Base-by-base conservation (phyloP, 1,140 invertebrate species). In the Homalodisca vitripennis region DNA sequence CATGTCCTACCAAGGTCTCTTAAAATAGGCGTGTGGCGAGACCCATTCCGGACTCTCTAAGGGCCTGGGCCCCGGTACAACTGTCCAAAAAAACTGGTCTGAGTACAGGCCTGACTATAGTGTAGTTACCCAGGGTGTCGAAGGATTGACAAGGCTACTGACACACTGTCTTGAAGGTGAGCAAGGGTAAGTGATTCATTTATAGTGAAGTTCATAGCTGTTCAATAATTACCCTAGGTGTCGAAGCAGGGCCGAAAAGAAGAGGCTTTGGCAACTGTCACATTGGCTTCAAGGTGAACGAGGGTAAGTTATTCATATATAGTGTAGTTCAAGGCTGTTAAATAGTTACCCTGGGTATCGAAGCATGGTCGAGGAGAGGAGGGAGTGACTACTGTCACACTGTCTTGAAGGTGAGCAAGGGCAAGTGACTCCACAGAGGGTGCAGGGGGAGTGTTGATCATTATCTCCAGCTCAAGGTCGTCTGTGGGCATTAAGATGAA, bases 341-440 rank as follows among this genome's bases (percentile, higher is more conserved):
- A 41, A 17, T 41, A 6, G 20, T 22, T 17, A 12, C 26, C 55
- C 55, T 60, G 14, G 55, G n/a, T 26, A 13, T 60, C 26, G 22
- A 27, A 13, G 6, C 32, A 46, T 2, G 27, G 55, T 12, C 29
- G 55, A 1, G 55, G 55, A 60, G 55, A 60, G 32, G 26, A 31
- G 24, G 63, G 32, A 47, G 32, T 68, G 86, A 76, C 75, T 86
- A 72, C 74, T 85, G 41, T 6, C 6, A 64, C 73, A 76, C 84
- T 83, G 75, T 88, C 87, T 77, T 87, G 80, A 72, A 87, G 84
- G 81, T 89, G 88, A 17, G 87, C 88, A 73, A 89, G 78, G 10
- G 89, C 88, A 73, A 92, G 80, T 75, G 89, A 91, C 77, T 92
- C 89, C 0, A 89, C 87, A 1, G 89, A 90, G 12, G 87, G 86